phyloP scores from a whole-genome alignment of 1,140 invertebrate genomes.

The Platorchestia sp. region DNA sequence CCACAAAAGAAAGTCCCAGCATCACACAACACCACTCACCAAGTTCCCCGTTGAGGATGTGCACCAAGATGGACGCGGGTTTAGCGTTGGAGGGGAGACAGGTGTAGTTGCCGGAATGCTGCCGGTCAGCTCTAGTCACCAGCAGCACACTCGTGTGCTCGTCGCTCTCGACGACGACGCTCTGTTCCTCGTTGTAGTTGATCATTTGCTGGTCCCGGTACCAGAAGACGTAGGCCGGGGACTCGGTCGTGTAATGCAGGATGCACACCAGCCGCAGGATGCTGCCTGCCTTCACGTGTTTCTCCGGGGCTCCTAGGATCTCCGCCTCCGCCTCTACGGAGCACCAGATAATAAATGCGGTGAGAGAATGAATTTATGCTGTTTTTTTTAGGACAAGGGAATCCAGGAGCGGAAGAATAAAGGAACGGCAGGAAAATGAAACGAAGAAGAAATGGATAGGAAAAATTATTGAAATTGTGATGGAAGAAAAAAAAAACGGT shows the following conservation, averaged over 20 bases:
- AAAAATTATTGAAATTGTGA: no score
- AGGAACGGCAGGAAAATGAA: no score
- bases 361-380: neutral
- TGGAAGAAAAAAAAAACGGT: no score
- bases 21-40: neutral
- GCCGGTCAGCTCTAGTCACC: slow-evolving; percentile 62
- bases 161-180: slow-evolving; percentile 66
- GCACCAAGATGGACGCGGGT: slow-evolving; percentile 80
- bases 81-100: slow-evolving; percentile 86
- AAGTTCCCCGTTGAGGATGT: slow-evolving; percentile 86
- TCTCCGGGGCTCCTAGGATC: slow-evolving; percentile 65
- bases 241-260: slow-evolving; percentile 65
- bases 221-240: slow-evolving; percentile 66
- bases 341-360: neutral
- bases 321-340: slow-evolving; percentile 64
- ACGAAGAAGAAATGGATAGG: no score
- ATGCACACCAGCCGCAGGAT: slow-evolving; percentile 65
- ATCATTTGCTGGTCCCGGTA: slow-evolving; percentile 65
- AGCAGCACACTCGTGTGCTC: slow-evolving; percentile 66
- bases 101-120: slow-evolving; percentile 81
- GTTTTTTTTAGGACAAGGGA: no score
- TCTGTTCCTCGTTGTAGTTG: slow-evolving; percentile 66
- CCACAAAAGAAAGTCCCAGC: neutral
- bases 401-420: no score
- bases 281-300: slow-evolving; percentile 65